Conservation (phyloP, 1,140 invertebrate genomes). For the Odontomachus brunneus region DNA sequence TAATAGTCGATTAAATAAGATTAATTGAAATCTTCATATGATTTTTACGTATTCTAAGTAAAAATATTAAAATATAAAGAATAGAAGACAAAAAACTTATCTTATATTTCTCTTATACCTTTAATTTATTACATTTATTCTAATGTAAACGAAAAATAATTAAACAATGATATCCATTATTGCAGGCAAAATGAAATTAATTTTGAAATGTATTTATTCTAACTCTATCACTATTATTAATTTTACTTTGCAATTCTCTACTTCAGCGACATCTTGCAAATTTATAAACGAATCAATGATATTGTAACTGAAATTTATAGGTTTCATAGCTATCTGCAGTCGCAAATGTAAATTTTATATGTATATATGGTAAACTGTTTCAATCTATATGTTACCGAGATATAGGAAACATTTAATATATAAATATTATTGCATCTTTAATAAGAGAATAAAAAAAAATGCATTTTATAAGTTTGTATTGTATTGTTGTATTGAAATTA, state of each 20-base stretch:
- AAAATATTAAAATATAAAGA: background rate
- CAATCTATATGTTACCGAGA: background rate
- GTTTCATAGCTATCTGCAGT: slow-evolving; percentile 6
- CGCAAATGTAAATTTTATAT: slow-evolving; percentile 44
- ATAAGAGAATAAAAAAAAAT: slow-evolving; percentile 6
- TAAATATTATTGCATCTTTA: slow-evolving; percentile 2
- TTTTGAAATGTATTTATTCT: background rate
- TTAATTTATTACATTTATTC: slow-evolving; percentile 20
- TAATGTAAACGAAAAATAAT: slow-evolving; percentile 4
- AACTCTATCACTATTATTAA: background rate
- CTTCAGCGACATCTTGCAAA: slow-evolving; percentile 18
- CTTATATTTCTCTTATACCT: background rate
- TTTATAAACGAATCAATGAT: background rate
- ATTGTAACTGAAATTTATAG: background rate
- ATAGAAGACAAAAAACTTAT: background rate
- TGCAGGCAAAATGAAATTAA: background rate
- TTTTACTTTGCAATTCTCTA: slow-evolving; percentile 2
- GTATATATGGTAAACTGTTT: background rate
- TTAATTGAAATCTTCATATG: background rate
- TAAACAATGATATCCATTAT: background rate
- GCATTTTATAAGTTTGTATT: slow-evolving; percentile 8
- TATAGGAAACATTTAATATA: background rate
- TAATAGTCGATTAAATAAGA: background rate
- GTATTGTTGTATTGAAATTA: slow-evolving; percentile 2
- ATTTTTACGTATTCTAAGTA: background rate